Conservation (phyloP, 2,113 vertebrate species). For the Mus spicilegus region DNA sequence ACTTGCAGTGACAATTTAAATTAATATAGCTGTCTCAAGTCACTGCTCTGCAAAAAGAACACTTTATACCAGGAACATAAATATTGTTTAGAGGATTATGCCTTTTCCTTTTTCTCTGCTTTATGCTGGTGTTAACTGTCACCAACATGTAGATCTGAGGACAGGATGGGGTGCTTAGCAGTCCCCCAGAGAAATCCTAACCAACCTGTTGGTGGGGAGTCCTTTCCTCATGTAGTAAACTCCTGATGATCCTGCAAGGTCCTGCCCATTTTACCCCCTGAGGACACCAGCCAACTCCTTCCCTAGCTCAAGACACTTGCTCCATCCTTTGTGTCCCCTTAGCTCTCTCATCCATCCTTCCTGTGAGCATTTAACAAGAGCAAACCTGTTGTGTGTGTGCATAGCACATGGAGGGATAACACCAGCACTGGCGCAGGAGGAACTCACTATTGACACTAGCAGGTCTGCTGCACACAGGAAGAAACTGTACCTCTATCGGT, state of each 20-base stretch:
- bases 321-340: neutral
- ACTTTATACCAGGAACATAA: neutral
- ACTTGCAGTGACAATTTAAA: neutral
- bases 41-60: neutral
- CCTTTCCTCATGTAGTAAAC: neutral
- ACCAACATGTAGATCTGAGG: neutral
- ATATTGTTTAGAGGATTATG: neutral
- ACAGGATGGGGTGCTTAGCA: neutral
- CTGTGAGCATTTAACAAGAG: neutral
- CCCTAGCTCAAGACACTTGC: neutral
- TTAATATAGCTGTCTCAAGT: neutral
- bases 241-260: neutral
- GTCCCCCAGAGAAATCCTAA: neutral
- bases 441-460: fast-evolving
- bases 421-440: neutral
- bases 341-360: neutral
- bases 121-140: neutral
- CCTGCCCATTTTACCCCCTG: neutral
- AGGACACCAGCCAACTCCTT: neutral
- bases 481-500: no score
- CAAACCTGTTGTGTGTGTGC: neutral
- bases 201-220: neutral
- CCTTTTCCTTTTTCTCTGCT: neutral
- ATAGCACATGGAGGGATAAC: fast-evolving
- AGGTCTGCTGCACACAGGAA: neutral